These are phyloP conservation scores for Mustelus asterias DNA, from an alignment of 2,113 vertebrate species.

Conservation along the genomic window DNA sequence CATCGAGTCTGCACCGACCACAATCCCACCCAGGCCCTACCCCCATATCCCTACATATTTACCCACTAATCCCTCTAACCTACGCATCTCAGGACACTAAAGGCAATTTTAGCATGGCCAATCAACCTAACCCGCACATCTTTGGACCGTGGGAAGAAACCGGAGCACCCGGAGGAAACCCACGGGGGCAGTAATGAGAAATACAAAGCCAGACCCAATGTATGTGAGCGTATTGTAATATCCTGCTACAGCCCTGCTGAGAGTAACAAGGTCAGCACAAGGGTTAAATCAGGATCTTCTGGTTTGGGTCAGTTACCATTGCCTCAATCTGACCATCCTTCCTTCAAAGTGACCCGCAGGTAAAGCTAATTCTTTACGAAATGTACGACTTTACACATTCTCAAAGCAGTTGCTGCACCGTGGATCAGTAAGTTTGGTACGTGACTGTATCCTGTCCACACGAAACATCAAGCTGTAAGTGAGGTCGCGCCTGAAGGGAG, in stretches of 20 bases:
- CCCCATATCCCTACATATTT: no score
- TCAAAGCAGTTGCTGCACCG: not conserved
- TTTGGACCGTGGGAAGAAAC: no score
- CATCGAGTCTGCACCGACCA: no score
- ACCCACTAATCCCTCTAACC: no score
- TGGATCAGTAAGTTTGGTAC: not conserved
- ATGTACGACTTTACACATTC: not conserved
- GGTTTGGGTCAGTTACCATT: not conserved
- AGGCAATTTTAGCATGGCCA: no score
- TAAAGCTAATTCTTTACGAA: not conserved
- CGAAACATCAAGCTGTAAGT: not conserved
- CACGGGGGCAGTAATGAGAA: no score
- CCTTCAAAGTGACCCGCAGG: not conserved
- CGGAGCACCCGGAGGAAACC: no score
- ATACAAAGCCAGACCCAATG: not conserved
- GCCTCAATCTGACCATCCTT: not conserved
- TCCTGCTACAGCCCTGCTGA: not conserved
- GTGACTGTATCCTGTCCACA: not conserved
- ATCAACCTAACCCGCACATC: no score
- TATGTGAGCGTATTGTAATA: not conserved
- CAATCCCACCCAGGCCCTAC: no score
- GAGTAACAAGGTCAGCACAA: not conserved
- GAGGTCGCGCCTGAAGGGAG: not conserved
- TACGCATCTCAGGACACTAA: no score
- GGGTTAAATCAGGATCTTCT: not conserved